A percentile compares a stretch with the other conserved stretches of the same genome.
These are phyloP conservation scores for Geotrypetes seraphini DNA, from an alignment of 2,797 vertebrate species.

Conservation along the genomic window DNA sequence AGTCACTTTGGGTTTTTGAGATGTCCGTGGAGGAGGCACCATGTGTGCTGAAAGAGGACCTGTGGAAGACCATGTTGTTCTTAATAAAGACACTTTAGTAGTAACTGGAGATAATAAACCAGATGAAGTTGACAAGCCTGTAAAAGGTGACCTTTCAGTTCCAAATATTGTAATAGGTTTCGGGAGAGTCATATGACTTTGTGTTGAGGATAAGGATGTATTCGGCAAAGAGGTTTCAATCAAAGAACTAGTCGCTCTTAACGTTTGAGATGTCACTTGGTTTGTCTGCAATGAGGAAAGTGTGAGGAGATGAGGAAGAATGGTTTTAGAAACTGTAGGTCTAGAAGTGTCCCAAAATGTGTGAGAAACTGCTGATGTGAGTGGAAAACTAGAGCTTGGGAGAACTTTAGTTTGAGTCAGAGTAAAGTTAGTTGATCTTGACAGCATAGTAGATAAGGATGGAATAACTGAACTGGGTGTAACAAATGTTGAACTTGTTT, in stretches of 20 bases:
- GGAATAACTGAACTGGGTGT: background rate
- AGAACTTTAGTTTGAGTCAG: background rate
- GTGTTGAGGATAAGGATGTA: conserved; percentile 1
- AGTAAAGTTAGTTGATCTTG: conserved; percentile 2
- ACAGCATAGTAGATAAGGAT: background rate
- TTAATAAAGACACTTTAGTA: background rate
- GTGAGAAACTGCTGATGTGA: background rate
- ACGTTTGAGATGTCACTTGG: conserved; percentile 2
- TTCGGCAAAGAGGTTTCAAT: conserved; percentile 1
- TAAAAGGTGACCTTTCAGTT: background rate
- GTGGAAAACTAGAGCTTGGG: background rate
- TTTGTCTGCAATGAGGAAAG: conserved; percentile 1
- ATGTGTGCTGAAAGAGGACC: background rate
- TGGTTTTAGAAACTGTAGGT: conserved; percentile 6
- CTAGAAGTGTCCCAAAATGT: background rate
- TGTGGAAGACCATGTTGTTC: background rate
- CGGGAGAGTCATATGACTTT: background rate
- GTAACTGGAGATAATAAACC: background rate
- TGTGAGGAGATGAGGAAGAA: conserved; percentile 2
- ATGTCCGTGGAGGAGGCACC: background rate
- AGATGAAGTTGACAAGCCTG: background rate
- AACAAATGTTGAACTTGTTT: conserved; percentile 22
- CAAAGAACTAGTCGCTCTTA: conserved; percentile 3
- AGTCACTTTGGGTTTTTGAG: background rate
- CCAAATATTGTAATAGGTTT: background rate